A percentile compares a stretch with the other conserved stretches of the same genome.
These are phyloP conservation scores for Enoplosus armatus DNA, from an alignment of 2,797 vertebrate species.

Conservation along the genomic window DNA sequence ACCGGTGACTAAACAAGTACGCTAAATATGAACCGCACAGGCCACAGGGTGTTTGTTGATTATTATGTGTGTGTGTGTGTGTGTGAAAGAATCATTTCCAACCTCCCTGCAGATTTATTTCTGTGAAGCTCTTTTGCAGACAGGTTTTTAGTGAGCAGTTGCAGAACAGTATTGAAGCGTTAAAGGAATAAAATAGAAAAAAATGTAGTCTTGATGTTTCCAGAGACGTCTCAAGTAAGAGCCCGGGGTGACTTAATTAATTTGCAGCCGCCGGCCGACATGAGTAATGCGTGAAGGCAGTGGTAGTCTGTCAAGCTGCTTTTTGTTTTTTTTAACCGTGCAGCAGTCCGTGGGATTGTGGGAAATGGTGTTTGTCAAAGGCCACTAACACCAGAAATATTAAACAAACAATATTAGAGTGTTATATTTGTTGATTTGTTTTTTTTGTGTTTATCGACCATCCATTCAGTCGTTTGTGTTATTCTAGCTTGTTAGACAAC, in stretches of 20 bases:
- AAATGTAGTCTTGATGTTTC: background rate
- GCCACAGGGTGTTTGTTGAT: conserved; percentile 46
- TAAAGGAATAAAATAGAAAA: background rate
- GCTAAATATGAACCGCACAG: conserved; percentile 58
- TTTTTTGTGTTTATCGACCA: no score
- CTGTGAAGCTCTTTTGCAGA: no score
- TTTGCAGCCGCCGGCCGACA: no score
- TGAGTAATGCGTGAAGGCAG: no score
- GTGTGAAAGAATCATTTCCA: background rate
- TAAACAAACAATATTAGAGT: background rate
- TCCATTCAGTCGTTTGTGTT: no score
- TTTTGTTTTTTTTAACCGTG: no score
- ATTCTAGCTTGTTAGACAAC: background rate
- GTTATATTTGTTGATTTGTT: no score
- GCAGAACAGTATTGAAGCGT: background rate
- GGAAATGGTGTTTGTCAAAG: background rate
- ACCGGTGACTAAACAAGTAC: conserved; percentile 53
- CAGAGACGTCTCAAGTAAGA: background rate
- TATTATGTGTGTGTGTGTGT: background rate
- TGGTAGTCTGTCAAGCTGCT: background rate
- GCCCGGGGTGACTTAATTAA: background rate
- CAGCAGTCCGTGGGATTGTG: background rate
- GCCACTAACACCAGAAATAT: background rate
- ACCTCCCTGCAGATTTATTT: conserved; percentile 4
- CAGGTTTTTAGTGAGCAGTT: background rate